Base-by-base conservation (phyloP, 2,888 invertebrate species). In the Sphaerophoria rueppellii region DNA sequence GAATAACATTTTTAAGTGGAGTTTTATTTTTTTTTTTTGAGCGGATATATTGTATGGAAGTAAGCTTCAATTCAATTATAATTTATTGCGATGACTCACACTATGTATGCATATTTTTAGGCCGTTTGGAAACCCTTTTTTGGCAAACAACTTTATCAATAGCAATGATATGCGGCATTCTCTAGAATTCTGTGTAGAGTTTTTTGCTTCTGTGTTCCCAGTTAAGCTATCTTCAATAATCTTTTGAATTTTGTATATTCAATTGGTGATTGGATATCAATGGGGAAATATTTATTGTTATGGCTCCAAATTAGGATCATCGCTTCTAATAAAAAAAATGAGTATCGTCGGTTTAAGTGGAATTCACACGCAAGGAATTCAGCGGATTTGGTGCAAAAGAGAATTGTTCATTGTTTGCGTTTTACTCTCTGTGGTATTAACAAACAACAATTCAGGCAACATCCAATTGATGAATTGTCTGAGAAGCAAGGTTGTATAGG, bases 81-180 rank as follows among this genome's bases (percentile, higher is more conserved):
- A 67, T 75, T 67, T 46, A 60, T 35, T 37, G 6, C 14, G 61
- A 72, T 83, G 83, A 83, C 72, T 80, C 80, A 83, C 46, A 37
- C 16, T 72, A 76, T 76, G 61, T 67, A 61, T 16, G 76, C 76
- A 80, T 75, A 70, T 73, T 70, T 79, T 67, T 32, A 55, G 54
- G 57, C 79, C 75, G 54, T 35, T 63, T 43, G 58, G 55, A 57
- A 71, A 11, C 35, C 24, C 55, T 57, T 67, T 24, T 78, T 78
- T 63, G 73, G 69, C 63, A 69, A 60, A 71, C 6, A 46, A 63
- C 14, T 4, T 11, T 11, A 50, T 63, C 4, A 48, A 9, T 14
- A 48, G 5, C 9, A 2, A 46, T 35, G 50, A 16, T 12, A 4
- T 50, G 35, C 16, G 35, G 35, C 16, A 16, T 65, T 48, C 14